Evolutionary conservation across 2,797 vertebrate genomes (phyloP).

Genomic region (Channa striata): DNA sequence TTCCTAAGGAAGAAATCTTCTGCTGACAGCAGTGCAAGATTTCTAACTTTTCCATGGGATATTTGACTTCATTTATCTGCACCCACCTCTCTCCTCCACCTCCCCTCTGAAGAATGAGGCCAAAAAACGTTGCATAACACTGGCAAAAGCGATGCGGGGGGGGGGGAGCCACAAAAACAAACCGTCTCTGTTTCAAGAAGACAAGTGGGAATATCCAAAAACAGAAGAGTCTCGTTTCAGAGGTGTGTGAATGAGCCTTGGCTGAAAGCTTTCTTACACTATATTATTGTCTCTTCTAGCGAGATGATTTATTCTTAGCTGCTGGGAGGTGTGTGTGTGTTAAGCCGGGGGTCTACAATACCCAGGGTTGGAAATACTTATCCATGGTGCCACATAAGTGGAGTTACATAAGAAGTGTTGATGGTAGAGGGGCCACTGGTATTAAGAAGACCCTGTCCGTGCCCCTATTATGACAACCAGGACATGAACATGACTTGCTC

Average conservation of each 20-base stretch:
- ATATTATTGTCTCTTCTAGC: slow-evolving; percentile 18
- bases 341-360: slow-evolving; percentile 51
- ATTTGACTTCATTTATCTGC: slow-evolving; percentile 3
- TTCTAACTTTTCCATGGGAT: slow-evolving; percentile 48
- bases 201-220: slow-evolving; percentile 25
- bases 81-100: not conserved
- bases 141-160: slow-evolving; percentile 26
- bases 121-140: slow-evolving; percentile 50
- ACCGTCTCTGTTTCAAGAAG: slow-evolving; percentile 32
- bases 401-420: slow-evolving; percentile 79
- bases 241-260: slow-evolving; percentile 26
- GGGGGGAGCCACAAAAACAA: slow-evolving; percentile 52
- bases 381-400: slow-evolving; percentile 65
- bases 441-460: slow-evolving; percentile 66
- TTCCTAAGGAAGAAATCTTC: slow-evolving; percentile 26
- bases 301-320: slow-evolving; percentile 69
- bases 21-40: slow-evolving; percentile 12
- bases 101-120: slow-evolving; percentile 21
- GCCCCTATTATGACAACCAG: slow-evolving; percentile 74
- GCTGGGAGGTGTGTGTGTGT: slow-evolving; percentile 43
- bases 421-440: slow-evolving; percentile 61
- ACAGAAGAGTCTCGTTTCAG: slow-evolving; percentile 17
- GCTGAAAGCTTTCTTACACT: slow-evolving; percentile 12
- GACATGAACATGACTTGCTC: slow-evolving; percentile 43
- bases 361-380: slow-evolving; percentile 57